These are phyloP conservation scores for Trachelipus rathkii DNA, from an alignment of 1,140 invertebrate genomes.

Conservation along the genomic window DNA sequence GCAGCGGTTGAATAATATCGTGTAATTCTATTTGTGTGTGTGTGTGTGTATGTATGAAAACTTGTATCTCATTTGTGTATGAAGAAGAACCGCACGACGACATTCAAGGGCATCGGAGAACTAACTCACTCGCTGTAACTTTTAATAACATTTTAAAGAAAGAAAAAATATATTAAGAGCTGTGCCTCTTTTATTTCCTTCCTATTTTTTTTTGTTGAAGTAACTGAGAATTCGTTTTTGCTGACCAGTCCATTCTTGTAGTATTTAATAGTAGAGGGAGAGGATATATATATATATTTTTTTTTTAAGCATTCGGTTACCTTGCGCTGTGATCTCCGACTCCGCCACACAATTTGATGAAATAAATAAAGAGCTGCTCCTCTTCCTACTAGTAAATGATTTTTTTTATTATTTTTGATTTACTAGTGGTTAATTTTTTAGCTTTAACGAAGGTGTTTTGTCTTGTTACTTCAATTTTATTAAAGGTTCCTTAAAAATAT, in stretches of 20 bases:
- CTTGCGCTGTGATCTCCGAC: slow-evolving; percentile 3
- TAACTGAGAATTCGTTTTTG: not conserved
- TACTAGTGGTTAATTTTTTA: not conserved
- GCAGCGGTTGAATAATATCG: not conserved
- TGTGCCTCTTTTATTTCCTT: not conserved
- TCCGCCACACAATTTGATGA: not conserved
- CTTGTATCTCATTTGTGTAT: too few relatives aligned
- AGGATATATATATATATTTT: too few relatives aligned
- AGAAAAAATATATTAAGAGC: not conserved
- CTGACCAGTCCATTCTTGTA: not conserved
- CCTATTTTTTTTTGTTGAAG: not conserved
- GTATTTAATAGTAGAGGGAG: not conserved
- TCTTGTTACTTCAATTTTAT: too few relatives aligned
- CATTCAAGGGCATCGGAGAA: not conserved
- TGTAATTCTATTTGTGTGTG: not conserved
- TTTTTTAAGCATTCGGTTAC: not conserved
- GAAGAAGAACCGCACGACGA: not conserved
- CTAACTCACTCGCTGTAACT: not conserved
- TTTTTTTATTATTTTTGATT: not conserved
- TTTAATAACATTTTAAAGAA: too few relatives aligned
- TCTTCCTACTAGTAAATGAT: not conserved
- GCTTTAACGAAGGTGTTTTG: too few relatives aligned
- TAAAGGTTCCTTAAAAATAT: too few relatives aligned
- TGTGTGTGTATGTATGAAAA: not conserved
- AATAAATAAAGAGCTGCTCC: not conserved